Percentiles rank a stretch among this genome's conserved stretches.
These are phyloP conservation scores for Crotalus tigris DNA, from an alignment of 2,113 vertebrate genomes.

Conservation along the genomic window DNA sequence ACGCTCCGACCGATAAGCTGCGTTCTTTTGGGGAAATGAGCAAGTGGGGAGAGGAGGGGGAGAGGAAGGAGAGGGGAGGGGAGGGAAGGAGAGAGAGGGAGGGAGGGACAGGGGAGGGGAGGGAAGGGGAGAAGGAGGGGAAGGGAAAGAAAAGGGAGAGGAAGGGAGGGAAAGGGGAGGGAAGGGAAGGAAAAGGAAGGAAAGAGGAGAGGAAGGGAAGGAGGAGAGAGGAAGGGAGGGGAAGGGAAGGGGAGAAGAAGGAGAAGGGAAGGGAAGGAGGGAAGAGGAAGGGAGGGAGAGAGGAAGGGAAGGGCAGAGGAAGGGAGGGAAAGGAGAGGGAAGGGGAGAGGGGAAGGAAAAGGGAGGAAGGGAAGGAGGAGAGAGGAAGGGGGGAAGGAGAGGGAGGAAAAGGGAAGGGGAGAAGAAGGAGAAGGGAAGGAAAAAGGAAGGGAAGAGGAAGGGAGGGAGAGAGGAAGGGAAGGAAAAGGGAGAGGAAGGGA, in stretches of 20 bases:
- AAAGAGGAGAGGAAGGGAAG: neutral
- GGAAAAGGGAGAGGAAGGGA: too few relatives aligned
- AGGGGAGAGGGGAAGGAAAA: too few relatives aligned
- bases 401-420: too few relatives aligned
- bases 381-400: neutral
- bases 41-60: neutral
- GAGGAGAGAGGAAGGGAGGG: fast-evolving
- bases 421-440: too few relatives aligned
- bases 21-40: neutral
- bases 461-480: too few relatives aligned
- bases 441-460: too few relatives aligned
- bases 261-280: fast-evolving
- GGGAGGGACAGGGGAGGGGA: too few relatives aligned
- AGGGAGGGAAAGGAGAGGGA: fast-evolving
- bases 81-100: neutral
- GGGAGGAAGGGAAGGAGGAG: fast-evolving
- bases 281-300: too few relatives aligned
- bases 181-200: neutral
- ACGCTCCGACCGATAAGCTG: neutral
- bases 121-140: too few relatives aligned
- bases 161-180: fast-evolving
- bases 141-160: fast-evolving
- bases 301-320: fast-evolving
- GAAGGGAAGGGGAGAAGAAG: too few relatives aligned
- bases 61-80: too few relatives aligned